A percentile compares a stretch with the other conserved stretches of the same genome.
Conservation (phyloP, 2,888 invertebrate species). For the Pemphredon lugubris region DNA sequence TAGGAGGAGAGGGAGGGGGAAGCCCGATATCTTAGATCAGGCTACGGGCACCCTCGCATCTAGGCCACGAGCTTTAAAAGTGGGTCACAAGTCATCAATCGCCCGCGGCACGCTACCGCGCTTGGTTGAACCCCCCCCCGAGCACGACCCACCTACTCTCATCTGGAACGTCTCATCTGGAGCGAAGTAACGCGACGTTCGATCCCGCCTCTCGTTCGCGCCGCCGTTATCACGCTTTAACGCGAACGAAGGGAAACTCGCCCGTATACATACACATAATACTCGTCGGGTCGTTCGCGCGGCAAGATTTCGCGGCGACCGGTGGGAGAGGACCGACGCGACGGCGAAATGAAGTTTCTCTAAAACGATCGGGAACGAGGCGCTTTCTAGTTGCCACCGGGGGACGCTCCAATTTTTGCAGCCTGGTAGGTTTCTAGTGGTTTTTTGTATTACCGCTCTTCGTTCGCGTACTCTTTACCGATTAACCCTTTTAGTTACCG, state of each 20-base stretch:
- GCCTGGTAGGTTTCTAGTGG: too few relatives aligned
- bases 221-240: constrained; percentile 22
- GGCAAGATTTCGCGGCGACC: constrained; percentile 13
- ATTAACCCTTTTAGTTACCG: too few relatives aligned
- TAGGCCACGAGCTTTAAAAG: constrained; percentile 75
- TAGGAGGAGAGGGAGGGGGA: constrained; percentile 40
- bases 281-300: too few relatives aligned
- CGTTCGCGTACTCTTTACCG: too few relatives aligned
- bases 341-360: constrained; percentile 25
- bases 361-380: constrained; percentile 10
- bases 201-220: constrained; percentile 22
- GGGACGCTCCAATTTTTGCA: neutral
- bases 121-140: constrained; percentile 48
- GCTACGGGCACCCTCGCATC: constrained; percentile 74
- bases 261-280: constrained; percentile 9
- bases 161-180: constrained; percentile 55
- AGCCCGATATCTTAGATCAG: constrained; percentile 61
- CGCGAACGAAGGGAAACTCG: neutral
- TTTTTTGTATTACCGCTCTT: too few relatives aligned
- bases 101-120: constrained; percentile 66
- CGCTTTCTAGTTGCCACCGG: neutral
- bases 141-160: constrained; percentile 52
- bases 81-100: constrained; percentile 78
- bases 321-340: constrained; percentile 1
- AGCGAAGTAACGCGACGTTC: constrained; percentile 52